phyloP scores from a whole-genome alignment of 2,113 vertebrate species.

The Geococcyx californianus region DNA sequence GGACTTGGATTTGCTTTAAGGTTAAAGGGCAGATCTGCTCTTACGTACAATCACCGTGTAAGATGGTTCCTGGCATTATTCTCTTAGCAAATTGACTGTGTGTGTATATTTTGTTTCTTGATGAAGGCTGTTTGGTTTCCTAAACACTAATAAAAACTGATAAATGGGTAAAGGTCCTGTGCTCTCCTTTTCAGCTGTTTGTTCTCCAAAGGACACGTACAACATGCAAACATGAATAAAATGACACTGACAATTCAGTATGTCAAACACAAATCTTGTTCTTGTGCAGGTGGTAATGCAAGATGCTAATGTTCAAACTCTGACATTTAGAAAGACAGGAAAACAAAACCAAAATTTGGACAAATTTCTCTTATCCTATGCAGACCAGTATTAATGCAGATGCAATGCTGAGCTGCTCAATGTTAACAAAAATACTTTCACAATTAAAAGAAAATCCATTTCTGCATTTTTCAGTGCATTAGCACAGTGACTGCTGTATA shows the following conservation, averaged over 20 bases:
- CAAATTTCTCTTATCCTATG: not conserved
- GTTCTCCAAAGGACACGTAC: not conserved
- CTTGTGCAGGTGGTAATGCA: not conserved
- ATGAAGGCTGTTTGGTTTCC: not conserved
- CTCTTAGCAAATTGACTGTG: not conserved
- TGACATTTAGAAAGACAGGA: not conserved
- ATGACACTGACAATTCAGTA: not conserved
- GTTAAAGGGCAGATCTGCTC: not conserved
- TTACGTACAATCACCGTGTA: not conserved
- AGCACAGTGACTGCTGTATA: not conserved
- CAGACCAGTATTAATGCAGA: not conserved
- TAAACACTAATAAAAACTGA: conserved; percentile 14
- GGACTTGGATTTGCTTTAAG: not conserved
- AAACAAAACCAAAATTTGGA: not conserved
- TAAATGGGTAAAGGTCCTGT: not conserved
- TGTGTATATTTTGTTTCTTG: conserved; percentile 48
- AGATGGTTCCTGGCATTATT: not conserved
- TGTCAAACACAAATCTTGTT: not conserved
- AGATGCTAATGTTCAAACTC: not conserved
- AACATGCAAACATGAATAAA: not conserved
- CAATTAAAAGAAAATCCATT: not conserved
- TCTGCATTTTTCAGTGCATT: not conserved
- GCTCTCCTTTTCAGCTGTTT: not conserved
- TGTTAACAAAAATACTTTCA: not conserved
- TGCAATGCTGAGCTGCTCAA: not conserved